phyloP scores from a whole-genome alignment of 2,113 vertebrate genomes.

The Murina feae region DNA sequence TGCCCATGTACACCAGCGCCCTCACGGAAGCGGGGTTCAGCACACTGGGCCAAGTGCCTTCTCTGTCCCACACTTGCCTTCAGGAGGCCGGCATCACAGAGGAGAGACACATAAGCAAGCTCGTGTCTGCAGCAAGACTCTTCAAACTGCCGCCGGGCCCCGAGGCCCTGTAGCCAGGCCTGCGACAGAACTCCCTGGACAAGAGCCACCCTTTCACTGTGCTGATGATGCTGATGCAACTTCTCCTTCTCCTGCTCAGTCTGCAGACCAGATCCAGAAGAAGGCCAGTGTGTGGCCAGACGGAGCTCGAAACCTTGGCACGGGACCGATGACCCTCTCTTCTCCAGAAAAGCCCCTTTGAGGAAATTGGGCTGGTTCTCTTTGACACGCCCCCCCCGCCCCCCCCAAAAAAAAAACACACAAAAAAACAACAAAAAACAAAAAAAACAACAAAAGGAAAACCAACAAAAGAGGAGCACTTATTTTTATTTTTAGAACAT shows the following conservation, averaged over 20 bases:
- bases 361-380: slow-evolving; percentile 62
- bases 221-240: slow-evolving; percentile 57
- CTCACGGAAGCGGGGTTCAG: slow-evolving; percentile 87
- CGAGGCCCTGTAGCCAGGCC: slow-evolving; percentile 77
- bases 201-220: slow-evolving; percentile 74
- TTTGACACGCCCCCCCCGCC: background rate
- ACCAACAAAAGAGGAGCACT: slow-evolving; percentile 66
- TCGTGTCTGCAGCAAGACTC: slow-evolving; percentile 88
- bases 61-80: slow-evolving; percentile 87
- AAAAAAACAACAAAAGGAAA: no score
- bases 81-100: slow-evolving; percentile 91
- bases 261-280: slow-evolving; percentile 65
- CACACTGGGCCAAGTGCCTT: slow-evolving; percentile 88
- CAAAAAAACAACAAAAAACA: no score
- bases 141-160: slow-evolving; percentile 79
- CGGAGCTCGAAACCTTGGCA: background rate
- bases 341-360: slow-evolving; percentile 63
- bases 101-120: slow-evolving; percentile 89
- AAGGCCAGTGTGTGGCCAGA: background rate
- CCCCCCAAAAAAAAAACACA: slow-evolving; percentile 36
- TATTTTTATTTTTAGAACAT: slow-evolving; percentile 54
- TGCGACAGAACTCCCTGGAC: background rate
- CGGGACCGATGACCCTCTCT: background rate
- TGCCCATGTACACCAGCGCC: slow-evolving; percentile 90
- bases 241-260: slow-evolving; percentile 41